Evolutionary conservation across 2,888 invertebrate species (phyloP), one percentile per base, ranked within the genome.

Genomic region (Euphydryas editha): DNA sequence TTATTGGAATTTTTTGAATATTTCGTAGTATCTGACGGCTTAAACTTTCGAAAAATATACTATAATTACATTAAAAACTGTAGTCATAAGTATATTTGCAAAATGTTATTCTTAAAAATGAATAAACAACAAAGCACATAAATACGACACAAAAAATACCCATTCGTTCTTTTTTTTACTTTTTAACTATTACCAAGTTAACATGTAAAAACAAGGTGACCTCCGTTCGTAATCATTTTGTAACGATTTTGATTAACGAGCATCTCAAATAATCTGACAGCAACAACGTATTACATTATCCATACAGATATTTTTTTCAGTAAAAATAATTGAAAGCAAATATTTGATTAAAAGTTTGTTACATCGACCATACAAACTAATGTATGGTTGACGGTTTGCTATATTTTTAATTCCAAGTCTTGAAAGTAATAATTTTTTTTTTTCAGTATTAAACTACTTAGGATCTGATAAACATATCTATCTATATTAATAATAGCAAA

Each of bases 201-300:
- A 17, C 17, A 54, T 10, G 2, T 17, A 54, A 54, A 30, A 30
- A 54, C 30, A 36, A 54, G 54, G 54, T 54, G 54, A 54, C 54
- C 54, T 54, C 21, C n/a, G 17, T 30, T 15, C 6, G 11, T 21
- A 51, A n/a, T 30, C 4, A n/a, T 51, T 51, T 51, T 24, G 24
- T 51, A 21, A 24, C 15, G 30, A 54, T 30, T 54, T 54, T 54
- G 54, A 54, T 54, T 54, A 54, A 54, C 30, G 54, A 36, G 18
- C 30, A 8, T 17, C 15, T 17, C 24, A 15, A 51, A 47, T 24
- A 21, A 51, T 24, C 24, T 8, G 47, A 20, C 47, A 24, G n/a
- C n/a, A 7, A 7, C 15, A 3, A 20, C 21, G 15, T 44, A 49
- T 21, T 21, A 49, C 5, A 24, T 51, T 4, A 24, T 24, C 51